Evolutionary conservation across 1,140 invertebrate species (phyloP), one percentile per base, ranked within the genome.

Genomic region (Neomicropteryx cornuta): DNA sequence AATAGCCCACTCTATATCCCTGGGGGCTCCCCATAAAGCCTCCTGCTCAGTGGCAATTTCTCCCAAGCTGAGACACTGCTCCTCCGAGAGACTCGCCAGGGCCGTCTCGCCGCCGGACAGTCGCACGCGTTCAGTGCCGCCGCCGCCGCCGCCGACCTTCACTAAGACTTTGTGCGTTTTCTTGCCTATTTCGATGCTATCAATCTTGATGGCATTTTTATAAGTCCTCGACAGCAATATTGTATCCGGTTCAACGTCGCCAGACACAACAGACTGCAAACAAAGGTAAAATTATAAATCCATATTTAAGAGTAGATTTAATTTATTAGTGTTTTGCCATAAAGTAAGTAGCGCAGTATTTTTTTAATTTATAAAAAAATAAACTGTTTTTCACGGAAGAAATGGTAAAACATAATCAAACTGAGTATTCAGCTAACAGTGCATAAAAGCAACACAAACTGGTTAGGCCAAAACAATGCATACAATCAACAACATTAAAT

Each of bases 1-100:
- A 30, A 79, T 51, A 6, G 78, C 78, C 73, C 78, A 89, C 62
- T 90, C 85, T 23, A 89, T 75, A 55, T 90, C 85, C 46, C 83
- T 68, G 0, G 77, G 67, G 5, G 64, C 63, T 5, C 76, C 75
- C 62, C 80, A 86, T 11, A 71, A 48, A 22, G 68, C 49, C 50
- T 87, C 81, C 29, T 85, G 58, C 8, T 59, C 39, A 8, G 77
- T 52, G 1, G 73, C 79, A 30, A 81, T 57, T 33, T 58, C 49
- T 5, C 69, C 74, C 24, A 79, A 46, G 47, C 51, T 57, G 2
- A 78, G 39, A n/a, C 56, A 65, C 23, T 72, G 56, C 3, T 58
- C 39, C 21, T 71, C 65, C 2, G 56, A 55, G 20, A 83, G 43
- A 50, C 77, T 81, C 4, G 67, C 45, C 10, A 55, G 42, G 4